Conservation (phyloP, 2,888 invertebrate genomes). For the Harmothoe impar region DNA sequence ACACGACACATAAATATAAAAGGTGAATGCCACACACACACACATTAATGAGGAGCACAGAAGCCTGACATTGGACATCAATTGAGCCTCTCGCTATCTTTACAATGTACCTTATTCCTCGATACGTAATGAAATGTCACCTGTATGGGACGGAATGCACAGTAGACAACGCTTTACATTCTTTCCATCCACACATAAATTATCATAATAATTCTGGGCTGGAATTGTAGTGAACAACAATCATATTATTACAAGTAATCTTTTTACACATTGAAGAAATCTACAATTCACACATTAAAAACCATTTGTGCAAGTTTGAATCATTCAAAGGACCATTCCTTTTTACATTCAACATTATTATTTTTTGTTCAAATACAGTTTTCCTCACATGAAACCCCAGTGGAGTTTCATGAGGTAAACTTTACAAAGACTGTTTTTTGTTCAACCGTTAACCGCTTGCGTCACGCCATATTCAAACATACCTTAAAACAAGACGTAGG, state of each 20-base stretch:
- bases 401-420: background rate
- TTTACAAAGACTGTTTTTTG: background rate
- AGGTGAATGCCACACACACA: slow-evolving; percentile 5
- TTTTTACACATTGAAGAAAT: slow-evolving; percentile 32
- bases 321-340: background rate
- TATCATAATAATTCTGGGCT: background rate
- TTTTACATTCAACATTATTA: background rate
- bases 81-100: background rate
- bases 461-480: slow-evolving; percentile 38
- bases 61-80: background rate
- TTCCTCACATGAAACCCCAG: too few species aligned
- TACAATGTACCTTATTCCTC: background rate
- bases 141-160: slow-evolving; percentile 32
- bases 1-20: slow-evolving; percentile 34
- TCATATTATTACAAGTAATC: background rate
- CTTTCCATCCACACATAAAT: slow-evolving; percentile 39
- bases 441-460: slow-evolving; percentile 41
- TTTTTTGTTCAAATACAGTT: too few species aligned
- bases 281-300: slow-evolving; percentile 34
- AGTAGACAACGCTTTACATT: slow-evolving; percentile 8
- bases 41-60: background rate
- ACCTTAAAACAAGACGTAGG: slow-evolving; percentile 32
- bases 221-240: slow-evolving; percentile 40
- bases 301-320: slow-evolving; percentile 45
- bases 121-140: background rate